Conservation (phyloP, 2,113 vertebrate genomes). For the Otocyon megalotis region DNA sequence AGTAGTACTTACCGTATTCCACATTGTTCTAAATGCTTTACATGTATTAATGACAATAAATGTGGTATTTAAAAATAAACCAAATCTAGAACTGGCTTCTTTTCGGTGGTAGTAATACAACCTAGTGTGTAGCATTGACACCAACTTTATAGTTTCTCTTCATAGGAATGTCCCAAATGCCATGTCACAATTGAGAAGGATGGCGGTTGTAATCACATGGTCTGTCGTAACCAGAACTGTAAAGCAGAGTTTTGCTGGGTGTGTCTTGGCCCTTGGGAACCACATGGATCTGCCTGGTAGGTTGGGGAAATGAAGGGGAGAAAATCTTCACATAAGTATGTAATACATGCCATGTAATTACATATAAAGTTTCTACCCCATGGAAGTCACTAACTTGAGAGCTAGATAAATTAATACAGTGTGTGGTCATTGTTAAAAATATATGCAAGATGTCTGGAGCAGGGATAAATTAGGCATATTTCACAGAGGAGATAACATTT, state of each 20-base stretch:
- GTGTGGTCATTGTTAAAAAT: background rate
- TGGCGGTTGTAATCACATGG: slow-evolving; percentile 99
- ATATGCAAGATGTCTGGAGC: background rate
- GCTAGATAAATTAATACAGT: background rate
- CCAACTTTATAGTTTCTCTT: slow-evolving; percentile 82
- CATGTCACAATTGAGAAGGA: slow-evolving; percentile 99
- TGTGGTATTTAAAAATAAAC: slow-evolving; percentile 20
- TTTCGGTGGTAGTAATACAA: slow-evolving; percentile 70
- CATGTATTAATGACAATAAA: slow-evolving; percentile 50
- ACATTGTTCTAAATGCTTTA: slow-evolving; percentile 64
- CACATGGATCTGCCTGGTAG: slow-evolving; percentile 99
- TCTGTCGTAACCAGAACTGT: slow-evolving; percentile 99
- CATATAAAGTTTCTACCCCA: slow-evolving; percentile 8
- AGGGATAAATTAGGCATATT: slow-evolving; percentile 13
- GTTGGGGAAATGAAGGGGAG: slow-evolving; percentile 78
- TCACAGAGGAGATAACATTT: slow-evolving; percentile 17
- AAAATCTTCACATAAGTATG: slow-evolving; percentile 60
- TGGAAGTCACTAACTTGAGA: background rate
- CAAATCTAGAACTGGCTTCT: slow-evolving; percentile 61
- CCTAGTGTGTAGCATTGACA: slow-evolving; percentile 81
- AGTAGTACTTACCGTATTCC: slow-evolving; percentile 21
- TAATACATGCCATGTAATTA: slow-evolving; percentile 22
- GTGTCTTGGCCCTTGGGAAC: slow-evolving; percentile 99
- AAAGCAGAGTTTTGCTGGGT: slow-evolving; percentile 99
- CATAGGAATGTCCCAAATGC: slow-evolving; percentile 99